Conservation (phyloP, 2,113 vertebrate species). For the Zosterops japonicus region DNA sequence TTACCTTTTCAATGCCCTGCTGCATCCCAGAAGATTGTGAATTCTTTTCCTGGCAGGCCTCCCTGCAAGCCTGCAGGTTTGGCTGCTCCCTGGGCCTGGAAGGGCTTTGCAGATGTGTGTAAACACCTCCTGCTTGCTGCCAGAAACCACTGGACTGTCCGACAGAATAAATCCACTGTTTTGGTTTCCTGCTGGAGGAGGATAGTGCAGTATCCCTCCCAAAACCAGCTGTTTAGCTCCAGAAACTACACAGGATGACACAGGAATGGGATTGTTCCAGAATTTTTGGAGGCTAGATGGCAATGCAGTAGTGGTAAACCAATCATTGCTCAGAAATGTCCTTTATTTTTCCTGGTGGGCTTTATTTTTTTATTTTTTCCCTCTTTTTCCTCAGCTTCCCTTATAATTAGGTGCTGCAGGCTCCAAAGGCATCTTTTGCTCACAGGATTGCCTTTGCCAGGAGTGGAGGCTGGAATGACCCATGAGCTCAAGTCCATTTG, state of each 20-base stretch:
- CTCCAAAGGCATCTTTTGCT: not conserved
- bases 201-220: not conserved
- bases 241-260: not conserved
- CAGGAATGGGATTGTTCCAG: not conserved
- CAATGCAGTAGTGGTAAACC: not conserved
- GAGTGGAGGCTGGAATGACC: not conserved
- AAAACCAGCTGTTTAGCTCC: not conserved
- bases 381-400: not conserved
- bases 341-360: not conserved
- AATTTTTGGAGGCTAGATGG: not conserved
- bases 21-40: not conserved
- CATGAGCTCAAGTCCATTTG: not conserved
- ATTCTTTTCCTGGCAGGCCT: not conserved
- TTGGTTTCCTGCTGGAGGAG: not conserved
- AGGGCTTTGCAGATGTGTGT: not conserved
- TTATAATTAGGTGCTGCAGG: not conserved
- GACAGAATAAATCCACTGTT: not conserved
- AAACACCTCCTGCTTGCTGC: not conserved
- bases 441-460: not conserved
- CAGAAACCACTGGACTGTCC: not conserved
- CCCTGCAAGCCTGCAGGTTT: not conserved
- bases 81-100: not conserved
- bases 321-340: not conserved
- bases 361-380: accelerated
- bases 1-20: not conserved